These are phyloP conservation scores for Siderastrea radians DNA, from an alignment of 92 coral and sea anemone species.

Conservation along the genomic window DNA sequence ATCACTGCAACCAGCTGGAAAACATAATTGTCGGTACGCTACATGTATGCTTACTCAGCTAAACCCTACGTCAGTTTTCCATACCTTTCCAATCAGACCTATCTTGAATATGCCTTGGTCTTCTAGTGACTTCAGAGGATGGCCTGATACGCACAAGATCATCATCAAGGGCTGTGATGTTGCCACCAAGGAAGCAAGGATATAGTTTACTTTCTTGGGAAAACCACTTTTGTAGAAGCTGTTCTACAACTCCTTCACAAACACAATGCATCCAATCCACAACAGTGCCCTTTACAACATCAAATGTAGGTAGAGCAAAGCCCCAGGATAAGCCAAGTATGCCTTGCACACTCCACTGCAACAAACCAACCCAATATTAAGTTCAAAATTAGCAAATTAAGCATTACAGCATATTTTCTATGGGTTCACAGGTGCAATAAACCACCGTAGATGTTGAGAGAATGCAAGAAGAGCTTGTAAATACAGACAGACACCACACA, in stretches of 20 bases:
- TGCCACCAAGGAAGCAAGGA: constrained; percentile 21
- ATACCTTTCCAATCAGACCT: constrained; percentile 18
- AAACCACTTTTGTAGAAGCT: constrained; percentile 48
- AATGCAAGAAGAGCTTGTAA: no score
- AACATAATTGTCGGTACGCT: no score
- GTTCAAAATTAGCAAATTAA: no score
- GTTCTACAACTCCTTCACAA: constrained; percentile 54
- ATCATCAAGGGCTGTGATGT: background rate
- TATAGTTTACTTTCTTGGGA: constrained; percentile 7
- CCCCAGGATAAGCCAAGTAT: constrained; percentile 12
- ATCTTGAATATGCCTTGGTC: constrained; percentile 7
- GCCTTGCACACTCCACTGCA: background rate
- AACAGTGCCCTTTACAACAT: constrained; percentile 47
- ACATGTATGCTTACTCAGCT: background rate
- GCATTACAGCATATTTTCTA: no score
- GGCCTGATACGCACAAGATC: constrained; percentile 18
- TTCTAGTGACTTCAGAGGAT: constrained; percentile 15
- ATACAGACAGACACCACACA: no score
- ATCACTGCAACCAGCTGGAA: no score
- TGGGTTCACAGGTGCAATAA: no score
- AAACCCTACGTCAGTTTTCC: background rate
- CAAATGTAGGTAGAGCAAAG: constrained; percentile 27
- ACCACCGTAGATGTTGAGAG: no score
- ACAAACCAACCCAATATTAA: no score
- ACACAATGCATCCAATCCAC: constrained; percentile 60